Evolutionary conservation across 1,140 invertebrate genomes (phyloP).

Genomic region (Samia ricini): DNA sequence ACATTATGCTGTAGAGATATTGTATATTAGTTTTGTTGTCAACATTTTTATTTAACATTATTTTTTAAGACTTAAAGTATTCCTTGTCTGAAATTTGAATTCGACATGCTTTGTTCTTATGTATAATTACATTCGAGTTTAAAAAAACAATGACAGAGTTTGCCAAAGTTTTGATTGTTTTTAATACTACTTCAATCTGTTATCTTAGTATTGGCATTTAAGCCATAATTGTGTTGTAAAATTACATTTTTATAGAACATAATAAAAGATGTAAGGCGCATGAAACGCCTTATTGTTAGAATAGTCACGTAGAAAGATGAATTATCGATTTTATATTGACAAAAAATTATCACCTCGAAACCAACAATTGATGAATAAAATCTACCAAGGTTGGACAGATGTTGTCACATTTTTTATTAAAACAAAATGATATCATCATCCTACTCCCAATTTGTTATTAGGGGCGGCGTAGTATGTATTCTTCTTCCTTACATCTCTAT

Average conservation of each 20-base stretch:
- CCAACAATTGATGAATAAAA: neutral
- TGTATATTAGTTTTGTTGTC: slow-evolving; percentile 69
- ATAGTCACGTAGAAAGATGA: neutral
- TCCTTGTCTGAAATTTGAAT: slow-evolving; percentile 40
- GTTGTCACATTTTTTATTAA: neutral
- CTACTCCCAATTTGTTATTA: too few species aligned
- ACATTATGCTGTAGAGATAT: slow-evolving; percentile 61
- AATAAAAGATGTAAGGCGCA: too few species aligned
- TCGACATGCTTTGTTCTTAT: slow-evolving; percentile 49
- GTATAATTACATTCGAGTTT: slow-evolving; percentile 49
- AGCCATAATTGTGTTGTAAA: too few species aligned
- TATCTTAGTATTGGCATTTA: too few species aligned
- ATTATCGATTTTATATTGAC: neutral
- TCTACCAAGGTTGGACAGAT: neutral
- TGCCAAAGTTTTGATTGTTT: too few species aligned
- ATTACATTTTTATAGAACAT: too few species aligned
- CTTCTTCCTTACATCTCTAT: too few species aligned
- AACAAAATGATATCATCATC: too few species aligned
- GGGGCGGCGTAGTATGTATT: too few species aligned
- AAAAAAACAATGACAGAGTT: too few species aligned
- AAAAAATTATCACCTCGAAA: neutral
- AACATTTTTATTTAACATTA: slow-evolving; percentile 56
- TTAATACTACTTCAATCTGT: too few species aligned
- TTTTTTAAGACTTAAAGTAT: slow-evolving; percentile 37
- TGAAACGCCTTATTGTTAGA: too few species aligned